phyloP scores from a whole-genome alignment of 2,797 vertebrate genomes.

The Etheostoma perlongum region DNA sequence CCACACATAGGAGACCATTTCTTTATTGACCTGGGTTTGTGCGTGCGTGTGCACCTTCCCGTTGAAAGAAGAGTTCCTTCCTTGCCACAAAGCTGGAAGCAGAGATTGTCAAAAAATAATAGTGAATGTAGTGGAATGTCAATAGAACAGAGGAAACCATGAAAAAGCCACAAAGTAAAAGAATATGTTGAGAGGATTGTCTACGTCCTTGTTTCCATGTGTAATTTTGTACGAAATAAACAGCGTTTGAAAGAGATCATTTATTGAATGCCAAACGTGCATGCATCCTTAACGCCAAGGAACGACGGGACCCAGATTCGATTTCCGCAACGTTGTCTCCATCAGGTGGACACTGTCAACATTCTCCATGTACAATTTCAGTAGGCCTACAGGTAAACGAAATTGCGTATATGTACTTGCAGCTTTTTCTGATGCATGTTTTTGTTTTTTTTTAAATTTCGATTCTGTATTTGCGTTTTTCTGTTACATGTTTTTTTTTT shows the following conservation, averaged over 20 bases:
- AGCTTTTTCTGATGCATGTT: no score
- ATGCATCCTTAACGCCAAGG: background rate
- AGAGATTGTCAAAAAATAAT: background rate
- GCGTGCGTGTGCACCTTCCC: background rate
- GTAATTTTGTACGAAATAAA: background rate
- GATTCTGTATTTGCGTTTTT: no score
- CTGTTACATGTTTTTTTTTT: no score
- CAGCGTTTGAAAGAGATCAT: background rate
- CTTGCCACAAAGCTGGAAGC: background rate
- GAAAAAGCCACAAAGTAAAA: background rate
- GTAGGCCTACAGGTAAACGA: background rate
- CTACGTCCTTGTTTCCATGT: background rate
- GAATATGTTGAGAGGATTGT: background rate
- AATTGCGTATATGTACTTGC: background rate
- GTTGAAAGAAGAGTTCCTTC: background rate
- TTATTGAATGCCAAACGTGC: background rate
- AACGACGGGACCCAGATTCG: background rate
- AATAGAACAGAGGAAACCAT: background rate
- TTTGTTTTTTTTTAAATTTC: no score
- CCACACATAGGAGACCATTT: background rate
- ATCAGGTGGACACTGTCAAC: constrained; percentile 46
- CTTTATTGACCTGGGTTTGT: background rate
- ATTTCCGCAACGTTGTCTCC: constrained; percentile 47
- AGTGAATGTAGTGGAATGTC: background rate
- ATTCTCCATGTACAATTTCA: background rate